These are phyloP conservation scores for Chaetodon trifascialis DNA, from an alignment of 2,113 vertebrate species.

Conservation along the genomic window DNA sequence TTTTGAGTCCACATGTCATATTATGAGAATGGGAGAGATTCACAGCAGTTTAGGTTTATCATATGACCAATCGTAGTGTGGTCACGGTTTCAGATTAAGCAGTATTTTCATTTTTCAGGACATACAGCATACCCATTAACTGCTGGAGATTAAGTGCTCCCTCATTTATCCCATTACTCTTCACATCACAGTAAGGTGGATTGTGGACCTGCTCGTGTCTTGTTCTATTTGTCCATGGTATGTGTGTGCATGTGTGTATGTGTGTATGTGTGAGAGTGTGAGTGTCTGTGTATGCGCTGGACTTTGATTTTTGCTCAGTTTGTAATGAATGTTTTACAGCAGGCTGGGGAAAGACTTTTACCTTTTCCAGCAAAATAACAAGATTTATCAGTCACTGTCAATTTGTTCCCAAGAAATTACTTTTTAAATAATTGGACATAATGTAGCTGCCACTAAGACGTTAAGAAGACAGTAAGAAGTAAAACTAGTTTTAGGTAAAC, in stretches of 20 bases:
- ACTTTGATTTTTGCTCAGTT: slow-evolving; percentile 16
- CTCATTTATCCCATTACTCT: slow-evolving; percentile 42
- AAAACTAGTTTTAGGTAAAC: neutral
- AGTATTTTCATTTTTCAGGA: neutral
- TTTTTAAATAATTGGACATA: neutral
- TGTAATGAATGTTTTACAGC: slow-evolving; percentile 29
- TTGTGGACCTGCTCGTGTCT: neutral
- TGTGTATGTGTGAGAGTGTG: slow-evolving; percentile 11
- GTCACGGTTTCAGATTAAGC: neutral
- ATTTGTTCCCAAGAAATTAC: neutral
- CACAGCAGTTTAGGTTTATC: neutral
- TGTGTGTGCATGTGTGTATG: neutral
- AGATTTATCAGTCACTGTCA: too few species aligned
- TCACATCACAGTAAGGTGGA: slow-evolving; percentile 20
- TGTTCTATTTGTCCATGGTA: neutral
- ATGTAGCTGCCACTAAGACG: neutral
- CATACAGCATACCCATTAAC: neutral
- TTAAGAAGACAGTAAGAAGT: too few species aligned
- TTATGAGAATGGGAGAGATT: slow-evolving; percentile 5
- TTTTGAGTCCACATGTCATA: slow-evolving; percentile 3
- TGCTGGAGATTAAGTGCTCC: neutral
- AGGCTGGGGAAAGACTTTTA: neutral
- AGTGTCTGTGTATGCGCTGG: neutral
- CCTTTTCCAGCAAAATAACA: slow-evolving; percentile 15
- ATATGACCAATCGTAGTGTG: neutral